phyloP scores from a whole-genome alignment of 2,888 invertebrate species.

The Julus scanicus region DNA sequence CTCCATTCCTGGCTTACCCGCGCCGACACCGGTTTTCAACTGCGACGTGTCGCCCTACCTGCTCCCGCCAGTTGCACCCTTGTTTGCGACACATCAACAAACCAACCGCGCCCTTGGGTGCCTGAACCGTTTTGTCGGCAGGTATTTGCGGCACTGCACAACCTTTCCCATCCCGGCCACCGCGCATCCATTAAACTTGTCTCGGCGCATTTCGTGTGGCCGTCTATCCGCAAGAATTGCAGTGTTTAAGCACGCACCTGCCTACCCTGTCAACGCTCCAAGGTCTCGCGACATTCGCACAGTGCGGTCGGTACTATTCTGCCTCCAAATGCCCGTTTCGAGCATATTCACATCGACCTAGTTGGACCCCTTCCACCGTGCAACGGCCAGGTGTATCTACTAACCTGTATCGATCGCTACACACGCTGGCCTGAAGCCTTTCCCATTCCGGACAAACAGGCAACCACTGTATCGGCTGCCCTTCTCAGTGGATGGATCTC shows the following conservation, averaged over 20 bases:
- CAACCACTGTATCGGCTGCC: not conserved
- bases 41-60: not conserved
- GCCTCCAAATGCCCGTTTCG: not conserved
- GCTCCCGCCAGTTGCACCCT: not conserved
- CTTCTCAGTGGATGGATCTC: not conserved
- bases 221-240: no score
- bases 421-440: conserved; percentile 41
- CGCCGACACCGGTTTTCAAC: not conserved
- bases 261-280: no score
- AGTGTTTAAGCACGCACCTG: no score
- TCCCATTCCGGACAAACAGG: not conserved
- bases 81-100: not conserved
- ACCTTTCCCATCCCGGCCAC: not conserved
- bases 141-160: not conserved
- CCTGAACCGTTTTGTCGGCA: not conserved
- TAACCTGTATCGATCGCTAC: no score
- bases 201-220: no score
- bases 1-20: not conserved
- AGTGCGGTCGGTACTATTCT: not conserved
- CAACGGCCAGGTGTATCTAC: not conserved
- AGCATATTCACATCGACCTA: conserved; percentile 54
- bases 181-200: not conserved
- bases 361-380: conserved; percentile 52
- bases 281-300: no score
- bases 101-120: not conserved